These are phyloP conservation scores for Agrilus biguttatus DNA, from an alignment of 2,888 invertebrate species.

Conservation along the genomic window DNA sequence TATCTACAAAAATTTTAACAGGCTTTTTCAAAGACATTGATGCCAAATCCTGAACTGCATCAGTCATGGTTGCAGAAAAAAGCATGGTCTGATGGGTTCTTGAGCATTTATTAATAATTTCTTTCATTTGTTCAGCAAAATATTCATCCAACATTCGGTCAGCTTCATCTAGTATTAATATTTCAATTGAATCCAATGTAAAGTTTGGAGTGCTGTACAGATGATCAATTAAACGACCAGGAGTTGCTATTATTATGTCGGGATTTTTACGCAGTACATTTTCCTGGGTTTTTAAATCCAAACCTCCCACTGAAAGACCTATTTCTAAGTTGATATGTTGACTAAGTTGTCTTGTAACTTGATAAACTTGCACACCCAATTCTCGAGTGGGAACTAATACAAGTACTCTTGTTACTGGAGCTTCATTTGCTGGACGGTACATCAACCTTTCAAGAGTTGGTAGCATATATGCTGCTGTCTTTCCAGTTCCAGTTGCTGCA, in stretches of 20 bases:
- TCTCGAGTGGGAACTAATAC: constrained; percentile 95
- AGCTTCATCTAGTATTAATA: constrained; percentile 66
- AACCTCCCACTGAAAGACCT: constrained; percentile 74
- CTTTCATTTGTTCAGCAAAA: constrained; percentile 98
- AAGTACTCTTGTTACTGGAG: constrained; percentile 65
- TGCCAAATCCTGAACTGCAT: constrained; percentile 87
- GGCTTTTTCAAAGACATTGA: constrained; percentile 87
- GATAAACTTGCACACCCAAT: constrained; percentile 93
- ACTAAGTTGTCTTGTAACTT: constrained; percentile 79
- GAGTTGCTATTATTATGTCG: constrained; percentile 87
- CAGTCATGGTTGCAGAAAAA: constrained; percentile 99
- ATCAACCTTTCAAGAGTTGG: constrained; percentile 89
- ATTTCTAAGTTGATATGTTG: constrained; percentile 75
- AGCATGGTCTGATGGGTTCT: constrained; percentile 88
- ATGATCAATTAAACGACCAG: constrained; percentile 95
- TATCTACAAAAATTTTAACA: constrained; percentile 89
- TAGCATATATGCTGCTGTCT: constrained; percentile 97
- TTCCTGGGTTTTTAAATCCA: constrained; percentile 67
- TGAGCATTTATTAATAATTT: constrained; percentile 86
- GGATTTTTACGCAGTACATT: constrained; percentile 74
- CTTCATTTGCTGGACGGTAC: constrained; percentile 62
- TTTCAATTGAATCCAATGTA: constrained; percentile 78
- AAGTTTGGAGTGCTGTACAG: constrained; percentile 91
- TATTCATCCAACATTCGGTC: constrained; percentile 94
- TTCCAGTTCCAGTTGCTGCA: constrained; percentile 95